Evolutionary conservation across 2,888 invertebrate genomes (phyloP), one percentile per base, ranked within the genome.

Genomic region (Platerodrilus igneus): DNA sequence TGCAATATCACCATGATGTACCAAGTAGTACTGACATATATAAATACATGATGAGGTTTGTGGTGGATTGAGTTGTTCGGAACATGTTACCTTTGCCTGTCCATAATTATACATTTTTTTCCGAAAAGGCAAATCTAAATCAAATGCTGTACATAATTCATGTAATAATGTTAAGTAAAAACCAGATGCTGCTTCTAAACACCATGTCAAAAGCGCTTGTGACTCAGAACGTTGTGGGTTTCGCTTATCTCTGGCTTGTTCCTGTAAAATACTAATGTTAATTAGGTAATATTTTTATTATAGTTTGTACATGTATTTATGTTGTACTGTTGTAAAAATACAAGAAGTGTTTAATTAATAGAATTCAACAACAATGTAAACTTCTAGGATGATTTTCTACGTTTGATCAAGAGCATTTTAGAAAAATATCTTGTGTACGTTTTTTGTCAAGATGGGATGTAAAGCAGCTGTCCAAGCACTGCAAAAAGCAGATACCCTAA

Each of bases 11-110:
- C 92, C 92, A 39, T 91, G 75, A 64, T 91, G 92, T 37, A 91
- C 87, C 40, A 91, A 75, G 65, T 89, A 90, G 67, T 91, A 86
- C 62, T 91, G 90, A 63, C 87, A 86, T 55, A 89, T 83, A 68
- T 90, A 91, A 41, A 86, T 76, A 61, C 86, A 86, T 6, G 87
- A 86, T 22, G 79, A 78, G 37, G 78, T 75, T 47, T 81, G 78
- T 27, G 77, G 77, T 33, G 72, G 60, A 41, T 57, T 60, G n/a
- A 53, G 37, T 22, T 60, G 55, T 33, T 66, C 63, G 10, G 54
- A 54, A 41, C 48, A 46, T 16, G 41, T 48, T 28, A 48, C 47
- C 34, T 54, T 60, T 9, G 55, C 51, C 43, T 65, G 64, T n/a
- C 67, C 63, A 53, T 64, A 64, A 20, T 62, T 51, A 51, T 53